Percentiles rank a stretch among this genome's conserved stretches.
Conservation (phyloP, 2,797 vertebrate genomes). For the Malacoraja senta region DNA sequence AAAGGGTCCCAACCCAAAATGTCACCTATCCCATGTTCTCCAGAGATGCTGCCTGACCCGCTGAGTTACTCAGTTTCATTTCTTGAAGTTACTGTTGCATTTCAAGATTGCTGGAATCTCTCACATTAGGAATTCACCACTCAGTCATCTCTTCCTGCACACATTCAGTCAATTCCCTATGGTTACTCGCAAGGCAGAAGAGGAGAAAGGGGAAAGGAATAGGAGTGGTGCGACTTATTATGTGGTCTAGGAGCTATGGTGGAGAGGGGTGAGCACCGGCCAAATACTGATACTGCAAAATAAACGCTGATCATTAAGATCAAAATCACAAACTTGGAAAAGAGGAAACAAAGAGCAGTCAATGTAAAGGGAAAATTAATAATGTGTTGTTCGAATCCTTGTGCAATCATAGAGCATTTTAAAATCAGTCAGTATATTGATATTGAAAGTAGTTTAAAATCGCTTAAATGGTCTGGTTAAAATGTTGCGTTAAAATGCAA, state of each 20-base stretch:
- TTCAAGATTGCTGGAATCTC: neutral
- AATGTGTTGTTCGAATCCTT: neutral
- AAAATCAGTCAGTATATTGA: neutral
- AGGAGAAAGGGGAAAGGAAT: neutral
- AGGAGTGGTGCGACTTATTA: neutral
- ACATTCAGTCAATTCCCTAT: neutral
- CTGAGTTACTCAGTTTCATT: too few species aligned
- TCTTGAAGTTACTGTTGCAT: neutral
- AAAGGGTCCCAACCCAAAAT: too few species aligned
- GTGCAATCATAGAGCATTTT: neutral
- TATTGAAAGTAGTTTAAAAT: neutral
- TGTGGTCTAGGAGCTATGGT: neutral
- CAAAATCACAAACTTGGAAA: neutral
- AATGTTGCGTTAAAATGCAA: neutral
- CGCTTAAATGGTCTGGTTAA: neutral
- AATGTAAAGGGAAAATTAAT: neutral
- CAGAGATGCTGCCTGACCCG: too few species aligned
- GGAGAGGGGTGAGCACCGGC: too few species aligned
- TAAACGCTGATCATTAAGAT: neutral
- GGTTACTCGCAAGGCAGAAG: neutral
- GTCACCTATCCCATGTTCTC: too few species aligned
- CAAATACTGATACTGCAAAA: neutral
- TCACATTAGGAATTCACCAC: neutral
- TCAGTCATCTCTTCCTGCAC: neutral
- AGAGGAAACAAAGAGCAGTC: neutral